Conservation (phyloP, 2,888 invertebrate genomes). For the Tenthredo distinguenda region DNA sequence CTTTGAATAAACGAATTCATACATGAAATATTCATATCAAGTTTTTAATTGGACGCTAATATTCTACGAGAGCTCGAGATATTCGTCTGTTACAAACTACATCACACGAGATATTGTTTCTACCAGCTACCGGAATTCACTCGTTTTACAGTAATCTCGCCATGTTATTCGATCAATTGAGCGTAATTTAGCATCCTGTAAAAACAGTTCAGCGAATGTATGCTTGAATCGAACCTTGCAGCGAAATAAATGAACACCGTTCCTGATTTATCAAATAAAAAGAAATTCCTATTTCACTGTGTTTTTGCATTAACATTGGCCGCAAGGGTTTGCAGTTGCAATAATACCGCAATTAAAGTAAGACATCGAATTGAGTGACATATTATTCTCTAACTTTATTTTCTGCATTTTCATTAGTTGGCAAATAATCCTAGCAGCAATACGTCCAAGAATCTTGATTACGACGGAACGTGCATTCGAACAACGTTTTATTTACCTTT, state of each 20-base stretch:
- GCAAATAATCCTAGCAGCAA: neutral
- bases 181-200: neutral
- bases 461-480: slow-evolving; percentile 54
- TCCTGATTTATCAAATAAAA: neutral
- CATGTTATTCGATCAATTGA: neutral
- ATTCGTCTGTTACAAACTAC: neutral
- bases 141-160: neutral
- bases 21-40: neutral
- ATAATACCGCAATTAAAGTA: neutral
- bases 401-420: slow-evolving; percentile 12
- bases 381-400: slow-evolving; percentile 11
- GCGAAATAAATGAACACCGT: neutral
- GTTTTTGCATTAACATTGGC: neutral
- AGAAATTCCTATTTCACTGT: neutral
- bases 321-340: neutral
- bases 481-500: slow-evolving; percentile 61
- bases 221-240: neutral
- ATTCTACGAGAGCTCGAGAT: neutral
- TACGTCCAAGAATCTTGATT: slow-evolving; percentile 54
- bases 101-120: neutral
- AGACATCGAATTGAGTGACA: neutral
- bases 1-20: neutral
- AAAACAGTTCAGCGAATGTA: neutral
- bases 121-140: neutral
- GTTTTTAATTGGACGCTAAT: neutral